These are phyloP conservation scores for Cecropterus lyciades DNA, from an alignment of 1,140 invertebrate species.

Conservation along the genomic window DNA sequence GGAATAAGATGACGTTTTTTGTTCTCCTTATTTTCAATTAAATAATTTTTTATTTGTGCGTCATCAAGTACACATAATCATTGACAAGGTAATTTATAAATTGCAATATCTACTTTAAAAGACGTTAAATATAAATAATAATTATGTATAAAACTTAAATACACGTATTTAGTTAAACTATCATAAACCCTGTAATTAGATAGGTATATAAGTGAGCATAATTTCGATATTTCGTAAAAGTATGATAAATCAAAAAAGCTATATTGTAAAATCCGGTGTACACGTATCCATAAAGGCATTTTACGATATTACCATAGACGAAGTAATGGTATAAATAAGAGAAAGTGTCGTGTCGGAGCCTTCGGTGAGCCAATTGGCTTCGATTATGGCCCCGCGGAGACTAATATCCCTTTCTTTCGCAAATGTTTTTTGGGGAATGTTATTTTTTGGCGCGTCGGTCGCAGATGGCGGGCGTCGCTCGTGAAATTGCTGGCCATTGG, in stretches of 20 bases:
- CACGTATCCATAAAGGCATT: constrained; percentile 50
- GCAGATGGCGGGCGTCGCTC: constrained; percentile 71
- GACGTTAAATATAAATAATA: no score
- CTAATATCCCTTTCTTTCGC: constrained; percentile 79
- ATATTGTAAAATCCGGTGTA: constrained; percentile 51
- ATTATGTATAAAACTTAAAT: no score
- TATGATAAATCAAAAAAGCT: constrained; percentile 26
- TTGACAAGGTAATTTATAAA: no score
- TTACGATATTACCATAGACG: constrained; percentile 60
- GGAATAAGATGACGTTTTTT: no score
- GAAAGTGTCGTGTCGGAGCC: constrained; percentile 65
- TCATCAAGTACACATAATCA: no score
- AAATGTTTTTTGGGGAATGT: constrained; percentile 79
- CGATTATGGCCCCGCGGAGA: constrained; percentile 79
- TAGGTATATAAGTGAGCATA: background rate
- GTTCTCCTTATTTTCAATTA: no score
- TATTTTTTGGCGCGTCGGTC: constrained; percentile 79
- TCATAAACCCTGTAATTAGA: background rate
- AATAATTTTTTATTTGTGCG: no score
- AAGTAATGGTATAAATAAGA: constrained; percentile 73
- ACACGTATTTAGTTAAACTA: no score
- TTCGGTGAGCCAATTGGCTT: constrained; percentile 73
- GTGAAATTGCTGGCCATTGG: constrained; percentile 71
- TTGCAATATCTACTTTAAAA: no score
- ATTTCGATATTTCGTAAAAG: background rate